phyloP scores from a whole-genome alignment of 2,888 invertebrate genomes.

The Cremastinae sp. region DNA sequence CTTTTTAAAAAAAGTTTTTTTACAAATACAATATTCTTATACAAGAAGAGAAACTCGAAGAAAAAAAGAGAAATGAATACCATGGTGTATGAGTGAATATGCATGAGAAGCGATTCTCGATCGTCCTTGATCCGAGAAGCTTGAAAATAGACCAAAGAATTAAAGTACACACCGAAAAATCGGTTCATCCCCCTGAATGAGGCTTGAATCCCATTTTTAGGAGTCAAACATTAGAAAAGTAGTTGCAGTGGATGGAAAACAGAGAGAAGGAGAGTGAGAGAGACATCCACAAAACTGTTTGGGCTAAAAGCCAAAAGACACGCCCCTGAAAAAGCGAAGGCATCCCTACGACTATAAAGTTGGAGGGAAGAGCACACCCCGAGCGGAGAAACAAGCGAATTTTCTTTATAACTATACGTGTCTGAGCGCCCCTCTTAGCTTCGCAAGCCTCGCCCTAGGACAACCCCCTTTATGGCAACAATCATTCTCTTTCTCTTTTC shows the following conservation, averaged over 20 bases:
- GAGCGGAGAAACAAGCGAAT: not conserved
- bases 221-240: slow-evolving; percentile 52
- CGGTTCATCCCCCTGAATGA: too few relatives aligned
- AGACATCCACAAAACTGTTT: slow-evolving; percentile 29
- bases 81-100: too few relatives aligned
- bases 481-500: slow-evolving; percentile 23
- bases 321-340: slow-evolving; percentile 44
- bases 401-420: slow-evolving; percentile 1
- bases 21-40: not conserved
- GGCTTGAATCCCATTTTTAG: too few relatives aligned
- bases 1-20: too few relatives aligned
- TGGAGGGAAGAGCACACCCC: slow-evolving; percentile 30
- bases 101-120: slow-evolving; percentile 23
- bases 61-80: not conserved
- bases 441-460: slow-evolving; percentile 46
- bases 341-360: slow-evolving; percentile 34
- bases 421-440: slow-evolving; percentile 14
- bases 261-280: not conserved
- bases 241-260: slow-evolving; percentile 36
- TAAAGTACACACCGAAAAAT: slow-evolving; percentile 20
- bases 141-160: slow-evolving; percentile 36
- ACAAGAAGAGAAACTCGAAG: not conserved
- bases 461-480: slow-evolving; percentile 38
- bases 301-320: slow-evolving; percentile 58
- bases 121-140: slow-evolving; percentile 15